Evolutionary conservation across 2,888 invertebrate species (phyloP).

Genomic region (Halictus quadricinctus): DNA sequence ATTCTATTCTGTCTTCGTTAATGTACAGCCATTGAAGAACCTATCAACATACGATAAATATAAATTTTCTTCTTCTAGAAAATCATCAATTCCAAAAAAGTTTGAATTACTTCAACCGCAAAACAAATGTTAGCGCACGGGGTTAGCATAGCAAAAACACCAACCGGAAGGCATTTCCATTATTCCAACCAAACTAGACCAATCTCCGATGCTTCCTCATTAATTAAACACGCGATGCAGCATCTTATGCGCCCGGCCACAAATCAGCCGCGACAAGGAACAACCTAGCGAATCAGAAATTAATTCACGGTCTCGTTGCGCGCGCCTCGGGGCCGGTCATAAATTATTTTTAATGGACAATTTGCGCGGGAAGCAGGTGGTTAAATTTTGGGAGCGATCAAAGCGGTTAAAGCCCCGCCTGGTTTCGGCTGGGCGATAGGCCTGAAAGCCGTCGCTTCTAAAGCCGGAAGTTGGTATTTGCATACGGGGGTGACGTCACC

Average conservation of each 20-base stretch:
- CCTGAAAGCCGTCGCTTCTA: conserved; percentile 17
- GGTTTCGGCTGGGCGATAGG: conserved; percentile 44
- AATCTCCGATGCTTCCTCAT: neutral
- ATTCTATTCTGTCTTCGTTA: no score
- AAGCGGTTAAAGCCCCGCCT: conserved; percentile 26
- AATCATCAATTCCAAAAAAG: no score
- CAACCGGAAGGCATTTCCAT: no score
- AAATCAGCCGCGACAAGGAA: neutral
- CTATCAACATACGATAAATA: no score
- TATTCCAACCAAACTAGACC: neutral
- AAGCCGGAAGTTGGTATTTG: conserved; percentile 70
- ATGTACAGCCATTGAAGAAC: no score
- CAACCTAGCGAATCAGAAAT: neutral
- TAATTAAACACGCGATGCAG: neutral
- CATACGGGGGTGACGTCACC: conserved; percentile 68
- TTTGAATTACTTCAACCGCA: no score
- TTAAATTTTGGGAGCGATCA: conserved; percentile 42
- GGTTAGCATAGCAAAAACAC: no score
- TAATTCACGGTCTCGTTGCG: neutral
- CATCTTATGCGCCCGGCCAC: neutral
- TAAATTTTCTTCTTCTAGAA: no score
- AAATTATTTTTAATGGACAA: conserved; percentile 44
- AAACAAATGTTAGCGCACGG: no score
- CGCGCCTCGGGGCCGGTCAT: neutral
- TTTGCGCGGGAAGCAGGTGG: conserved; percentile 25